phyloP scores from a whole-genome alignment of 1,140 invertebrate species.

The Polyergus mexicanus region DNA sequence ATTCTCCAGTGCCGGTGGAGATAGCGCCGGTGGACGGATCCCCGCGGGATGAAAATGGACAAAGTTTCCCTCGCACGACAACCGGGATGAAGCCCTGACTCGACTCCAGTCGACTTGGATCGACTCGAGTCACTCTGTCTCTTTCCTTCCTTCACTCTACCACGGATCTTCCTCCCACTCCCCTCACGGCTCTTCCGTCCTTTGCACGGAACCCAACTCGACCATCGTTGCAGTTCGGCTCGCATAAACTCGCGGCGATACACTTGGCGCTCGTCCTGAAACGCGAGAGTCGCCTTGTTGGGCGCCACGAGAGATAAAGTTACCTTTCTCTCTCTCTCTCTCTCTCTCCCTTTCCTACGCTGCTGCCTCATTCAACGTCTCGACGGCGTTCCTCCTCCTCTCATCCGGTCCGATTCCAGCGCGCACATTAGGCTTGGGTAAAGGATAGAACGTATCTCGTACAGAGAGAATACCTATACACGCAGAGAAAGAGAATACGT shows the following conservation, averaged over 20 bases:
- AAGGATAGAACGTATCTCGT: conserved; percentile 64
- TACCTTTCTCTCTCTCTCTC: conserved; percentile 61
- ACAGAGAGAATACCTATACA: conserved; percentile 52
- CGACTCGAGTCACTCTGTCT: conserved; percentile 23
- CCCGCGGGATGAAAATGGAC: conserved; percentile 83
- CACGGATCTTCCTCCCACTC: neutral
- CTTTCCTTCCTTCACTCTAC: neutral
- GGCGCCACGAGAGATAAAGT: conserved; percentile 75
- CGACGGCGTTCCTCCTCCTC: conserved; percentile 36
- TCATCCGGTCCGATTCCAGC: conserved; percentile 37
- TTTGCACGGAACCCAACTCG: conserved; percentile 67
- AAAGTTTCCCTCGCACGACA: conserved; percentile 78
- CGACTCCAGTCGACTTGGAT: conserved; percentile 56
- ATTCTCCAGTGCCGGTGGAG: conserved; percentile 57
- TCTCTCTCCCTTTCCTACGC: conserved; percentile 45
- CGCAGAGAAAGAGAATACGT: conserved; percentile 31
- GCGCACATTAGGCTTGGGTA: conserved; percentile 63
- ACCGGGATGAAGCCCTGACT: conserved; percentile 55
- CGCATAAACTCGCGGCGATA: conserved; percentile 82
- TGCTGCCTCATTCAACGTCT: conserved; percentile 45
- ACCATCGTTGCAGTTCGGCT: conserved; percentile 75
- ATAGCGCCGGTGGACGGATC: conserved; percentile 70
- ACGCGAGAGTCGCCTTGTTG: conserved; percentile 68
- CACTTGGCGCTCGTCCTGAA: conserved; percentile 79
- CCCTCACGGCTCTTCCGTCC: conserved; percentile 16